Evolutionary conservation across 2,888 invertebrate species (phyloP).

Genomic region (Disparrhopalites patrizii): DNA sequence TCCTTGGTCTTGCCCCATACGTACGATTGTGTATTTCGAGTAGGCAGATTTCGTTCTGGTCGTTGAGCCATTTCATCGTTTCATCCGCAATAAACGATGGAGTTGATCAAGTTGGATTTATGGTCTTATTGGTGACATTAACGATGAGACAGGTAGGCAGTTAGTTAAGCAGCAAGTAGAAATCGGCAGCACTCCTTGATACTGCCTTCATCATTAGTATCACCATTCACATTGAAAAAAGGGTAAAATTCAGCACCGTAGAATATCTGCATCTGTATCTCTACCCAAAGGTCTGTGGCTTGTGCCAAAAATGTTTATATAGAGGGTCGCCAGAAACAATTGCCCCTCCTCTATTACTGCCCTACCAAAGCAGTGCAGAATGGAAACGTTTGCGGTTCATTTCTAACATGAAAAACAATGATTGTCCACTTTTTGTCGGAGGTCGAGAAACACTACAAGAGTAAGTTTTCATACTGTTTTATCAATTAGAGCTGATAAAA

Average conservation of each 20-base stretch:
- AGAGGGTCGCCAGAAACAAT: too few relatives aligned
- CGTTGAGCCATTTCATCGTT: conserved; percentile 27
- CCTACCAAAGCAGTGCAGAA: not conserved
- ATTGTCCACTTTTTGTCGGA: too few relatives aligned
- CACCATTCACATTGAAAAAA: not conserved
- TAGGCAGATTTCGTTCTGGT: not conserved
- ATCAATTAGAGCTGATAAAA: too few relatives aligned
- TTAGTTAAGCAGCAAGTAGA: conserved; percentile 10
- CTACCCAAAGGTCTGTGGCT: not conserved
- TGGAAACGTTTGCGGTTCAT: too few relatives aligned
- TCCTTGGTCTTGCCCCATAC: not conserved
- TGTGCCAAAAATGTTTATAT: too few relatives aligned
- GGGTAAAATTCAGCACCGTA: not conserved
- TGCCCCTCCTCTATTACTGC: not conserved
- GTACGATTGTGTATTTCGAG: not conserved
- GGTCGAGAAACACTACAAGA: too few relatives aligned
- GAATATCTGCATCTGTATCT: not conserved
- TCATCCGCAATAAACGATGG: conserved; percentile 45
- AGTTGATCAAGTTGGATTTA: conserved; percentile 44
- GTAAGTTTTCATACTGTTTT: too few relatives aligned
- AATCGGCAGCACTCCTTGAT: conserved; percentile 3
- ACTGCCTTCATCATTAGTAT: not conserved
- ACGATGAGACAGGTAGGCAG: conserved; percentile 30
- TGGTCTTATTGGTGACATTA: conserved; percentile 25
- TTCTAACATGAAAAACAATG: too few relatives aligned